Percentiles rank a stretch among this genome's conserved stretches.
Conservation (phyloP, 2,888 invertebrate genomes). For the Lasioglossum zephyrum region DNA sequence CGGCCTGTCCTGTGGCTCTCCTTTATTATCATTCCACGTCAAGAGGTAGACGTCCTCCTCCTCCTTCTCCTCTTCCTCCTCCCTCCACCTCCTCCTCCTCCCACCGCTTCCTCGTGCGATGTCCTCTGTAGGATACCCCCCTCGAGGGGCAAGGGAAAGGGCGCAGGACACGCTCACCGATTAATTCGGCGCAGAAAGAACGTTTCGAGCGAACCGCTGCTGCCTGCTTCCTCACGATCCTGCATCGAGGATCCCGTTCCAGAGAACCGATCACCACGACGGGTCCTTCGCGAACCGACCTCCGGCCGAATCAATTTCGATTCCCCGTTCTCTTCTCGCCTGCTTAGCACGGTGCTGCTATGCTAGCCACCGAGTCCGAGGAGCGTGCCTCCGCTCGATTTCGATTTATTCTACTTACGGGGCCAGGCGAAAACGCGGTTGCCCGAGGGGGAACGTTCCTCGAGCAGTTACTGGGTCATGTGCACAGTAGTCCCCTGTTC, state of each 20-base stretch:
- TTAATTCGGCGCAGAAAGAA: slow-evolving; percentile 23
- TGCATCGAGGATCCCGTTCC: neutral
- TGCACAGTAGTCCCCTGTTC: neutral
- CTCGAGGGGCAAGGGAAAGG: slow-evolving; percentile 19
- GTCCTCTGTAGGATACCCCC: slow-evolving; percentile 46
- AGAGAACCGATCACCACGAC: neutral
- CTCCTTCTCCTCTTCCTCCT: slow-evolving; percentile 34
- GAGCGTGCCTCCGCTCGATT: neutral
- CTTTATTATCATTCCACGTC: slow-evolving; percentile 77
- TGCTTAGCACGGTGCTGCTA: neutral
- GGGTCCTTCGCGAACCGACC: neutral
- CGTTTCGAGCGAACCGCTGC: slow-evolving; percentile 8
- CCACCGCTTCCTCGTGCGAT: slow-evolving; percentile 38
- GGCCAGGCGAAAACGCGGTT: slow-evolving; percentile 9
- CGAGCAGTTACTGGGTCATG: slow-evolving; percentile 26
- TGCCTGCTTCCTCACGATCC: slow-evolving; percentile 2
- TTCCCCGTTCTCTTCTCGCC: neutral
- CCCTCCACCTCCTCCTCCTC: neutral
- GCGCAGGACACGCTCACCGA: slow-evolving; percentile 56
- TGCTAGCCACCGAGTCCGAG: neutral
- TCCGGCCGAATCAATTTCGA: neutral
- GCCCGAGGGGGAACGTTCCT: neutral
- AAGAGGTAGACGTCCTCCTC: slow-evolving; percentile 60
- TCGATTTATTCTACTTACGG: slow-evolving; percentile 13
- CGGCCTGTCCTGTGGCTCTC: slow-evolving; percentile 62